These are phyloP conservation scores for Cairina moschata DNA, from an alignment of 2,113 vertebrate genomes.

Conservation along the genomic window DNA sequence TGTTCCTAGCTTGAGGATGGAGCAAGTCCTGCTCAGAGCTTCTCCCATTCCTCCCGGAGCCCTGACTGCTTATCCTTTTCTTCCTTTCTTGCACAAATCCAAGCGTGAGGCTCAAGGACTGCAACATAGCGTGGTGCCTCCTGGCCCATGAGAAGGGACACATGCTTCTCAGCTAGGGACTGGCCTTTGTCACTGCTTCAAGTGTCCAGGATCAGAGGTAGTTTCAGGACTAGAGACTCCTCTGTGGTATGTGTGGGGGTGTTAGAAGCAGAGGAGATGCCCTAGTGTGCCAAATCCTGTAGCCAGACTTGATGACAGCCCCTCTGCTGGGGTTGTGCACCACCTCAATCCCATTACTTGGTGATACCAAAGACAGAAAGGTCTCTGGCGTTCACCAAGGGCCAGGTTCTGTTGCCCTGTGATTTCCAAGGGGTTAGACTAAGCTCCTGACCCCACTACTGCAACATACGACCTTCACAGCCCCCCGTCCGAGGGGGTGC, in stretches of 20 bases:
- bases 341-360: not conserved
- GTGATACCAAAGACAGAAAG: not conserved
- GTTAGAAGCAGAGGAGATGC: not conserved
- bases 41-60: not conserved
- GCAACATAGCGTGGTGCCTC: not conserved
- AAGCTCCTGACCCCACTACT: not conserved
- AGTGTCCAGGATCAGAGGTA: not conserved
- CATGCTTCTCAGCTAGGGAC: not conserved
- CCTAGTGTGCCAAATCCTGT: not conserved
- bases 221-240: not conserved
- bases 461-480: slow-evolving; percentile 15
- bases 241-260: not conserved
- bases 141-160: not conserved
- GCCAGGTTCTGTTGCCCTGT: not conserved
- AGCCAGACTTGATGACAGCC: not conserved
- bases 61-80: not conserved
- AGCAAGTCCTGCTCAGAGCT: not conserved
- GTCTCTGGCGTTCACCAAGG: not conserved
- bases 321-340: not conserved
- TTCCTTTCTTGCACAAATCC: not conserved
- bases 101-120: rapidly evolving
- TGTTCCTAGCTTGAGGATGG: not conserved
- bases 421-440: not conserved
- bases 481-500: not conserved
- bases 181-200: not conserved